Conservation (phyloP, 2,888 invertebrate species). For the Lasioglossum pauxillum region DNA sequence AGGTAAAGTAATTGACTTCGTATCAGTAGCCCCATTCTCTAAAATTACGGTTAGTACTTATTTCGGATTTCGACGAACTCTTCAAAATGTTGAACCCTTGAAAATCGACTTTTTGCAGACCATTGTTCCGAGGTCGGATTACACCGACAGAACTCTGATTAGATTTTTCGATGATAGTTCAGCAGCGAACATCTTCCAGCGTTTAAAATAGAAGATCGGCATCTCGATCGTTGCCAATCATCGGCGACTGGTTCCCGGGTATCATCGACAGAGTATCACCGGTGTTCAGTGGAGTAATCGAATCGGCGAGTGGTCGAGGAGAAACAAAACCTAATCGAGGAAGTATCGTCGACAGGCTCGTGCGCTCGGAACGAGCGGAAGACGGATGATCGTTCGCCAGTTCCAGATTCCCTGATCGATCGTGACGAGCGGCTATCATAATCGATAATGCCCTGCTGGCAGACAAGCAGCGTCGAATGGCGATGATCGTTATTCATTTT, state of each 20-base stretch:
- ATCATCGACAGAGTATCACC: not conserved
- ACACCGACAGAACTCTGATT: not conserved
- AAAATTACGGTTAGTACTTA: no score
- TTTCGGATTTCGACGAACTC: no score
- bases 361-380: conserved; percentile 37
- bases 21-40: no score
- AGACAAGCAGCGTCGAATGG: conserved; percentile 62
- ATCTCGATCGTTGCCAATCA: conserved; percentile 5
- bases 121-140: no score
- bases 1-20: no score
- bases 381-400: conserved; percentile 47
- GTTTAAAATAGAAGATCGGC: not conserved
- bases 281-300: conserved; percentile 4
- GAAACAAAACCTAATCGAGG: conserved; percentile 8
- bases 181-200: not conserved
- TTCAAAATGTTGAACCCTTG: not conserved
- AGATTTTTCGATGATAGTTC: not conserved
- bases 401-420: conserved; percentile 73
- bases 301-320: not conserved
- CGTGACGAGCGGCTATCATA: conserved; percentile 74
- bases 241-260: not conserved
- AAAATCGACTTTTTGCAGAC: no score
- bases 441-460: conserved; percentile 75
- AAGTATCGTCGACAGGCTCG: conserved; percentile 34
- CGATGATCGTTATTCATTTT: conserved; percentile 76